Percentiles rank a stretch among this genome's conserved stretches.
Conservation (phyloP, 1,140 invertebrate genomes). For the Batillaria attramentaria region DNA sequence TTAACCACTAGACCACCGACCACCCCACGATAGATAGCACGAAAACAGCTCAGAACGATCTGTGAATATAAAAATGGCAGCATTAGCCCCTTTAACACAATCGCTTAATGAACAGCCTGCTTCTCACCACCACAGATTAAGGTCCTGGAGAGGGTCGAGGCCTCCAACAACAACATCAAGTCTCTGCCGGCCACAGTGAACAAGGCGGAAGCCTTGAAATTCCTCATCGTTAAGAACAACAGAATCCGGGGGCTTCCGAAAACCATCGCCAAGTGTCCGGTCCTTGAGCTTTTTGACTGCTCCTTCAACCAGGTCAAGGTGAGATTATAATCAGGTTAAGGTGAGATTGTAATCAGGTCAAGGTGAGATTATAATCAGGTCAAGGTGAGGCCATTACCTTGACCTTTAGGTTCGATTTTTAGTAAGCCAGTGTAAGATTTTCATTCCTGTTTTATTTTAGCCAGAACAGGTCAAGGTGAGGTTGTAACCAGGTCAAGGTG, state of each 20-base stretch:
- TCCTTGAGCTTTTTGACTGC: conserved; percentile 53
- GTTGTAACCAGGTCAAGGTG: no score
- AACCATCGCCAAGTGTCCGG: conserved; percentile 60
- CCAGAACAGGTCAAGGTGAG: conserved; percentile 55
- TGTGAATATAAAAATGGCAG: no score
- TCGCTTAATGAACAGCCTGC: not conserved
- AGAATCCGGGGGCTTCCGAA: conserved; percentile 63
- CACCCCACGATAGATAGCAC: no score
- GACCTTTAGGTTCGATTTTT: no score
- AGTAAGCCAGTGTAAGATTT: conserved; percentile 54
- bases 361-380: no score
- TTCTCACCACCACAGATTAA: no score
- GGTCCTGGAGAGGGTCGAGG: conserved; percentile 51
- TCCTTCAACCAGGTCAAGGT: conserved; percentile 61
- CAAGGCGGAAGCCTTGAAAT: conserved; percentile 52
- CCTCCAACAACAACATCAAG: conserved; percentile 59
- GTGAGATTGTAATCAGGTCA: conserved; percentile 66
- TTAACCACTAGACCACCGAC: no score
- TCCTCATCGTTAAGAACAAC: conserved; percentile 59
- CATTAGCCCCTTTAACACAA: not conserved
- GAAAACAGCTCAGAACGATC: no score
- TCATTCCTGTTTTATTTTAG: no score
- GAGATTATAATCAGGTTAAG: no score
- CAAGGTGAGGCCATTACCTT: no score
- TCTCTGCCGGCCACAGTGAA: conserved; percentile 62